These are phyloP conservation scores for Ageneiosus marmoratus DNA, from an alignment of 2,113 vertebrate genomes.

Conservation along the genomic window DNA sequence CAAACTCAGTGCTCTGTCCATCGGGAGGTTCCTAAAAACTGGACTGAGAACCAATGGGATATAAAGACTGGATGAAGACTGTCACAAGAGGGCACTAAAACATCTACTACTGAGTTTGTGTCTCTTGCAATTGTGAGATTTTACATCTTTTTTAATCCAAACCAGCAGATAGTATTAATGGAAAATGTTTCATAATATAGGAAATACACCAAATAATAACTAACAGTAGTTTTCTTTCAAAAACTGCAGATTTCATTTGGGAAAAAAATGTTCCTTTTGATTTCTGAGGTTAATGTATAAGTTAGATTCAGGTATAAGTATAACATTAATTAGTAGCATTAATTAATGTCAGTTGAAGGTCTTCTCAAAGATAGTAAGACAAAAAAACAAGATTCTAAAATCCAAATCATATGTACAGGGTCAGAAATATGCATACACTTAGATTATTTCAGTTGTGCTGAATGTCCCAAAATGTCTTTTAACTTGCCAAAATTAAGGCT, in stretches of 20 bases:
- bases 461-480: too few species aligned
- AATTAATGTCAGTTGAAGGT: too few species aligned
- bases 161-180: background rate
- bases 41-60: background rate
- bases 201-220: background rate
- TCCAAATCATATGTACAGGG: too few species aligned
- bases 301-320: background rate
- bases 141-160: background rate
- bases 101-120: background rate
- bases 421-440: too few species aligned
- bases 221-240: too few species aligned
- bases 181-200: background rate
- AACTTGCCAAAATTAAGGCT: too few species aligned
- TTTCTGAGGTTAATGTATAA: background rate
- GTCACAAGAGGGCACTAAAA: conserved; percentile 44
- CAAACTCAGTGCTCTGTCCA: background rate
- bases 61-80: background rate
- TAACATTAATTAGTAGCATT: background rate
- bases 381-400: too few species aligned
- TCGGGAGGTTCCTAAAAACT: background rate
- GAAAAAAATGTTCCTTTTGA: too few species aligned
- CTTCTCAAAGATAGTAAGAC: too few species aligned
- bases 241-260: too few species aligned
- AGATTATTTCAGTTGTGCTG: too few species aligned
- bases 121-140: background rate